Percentiles rank a stretch among this genome's conserved stretches.
phyloP scores from a whole-genome alignment of 2,113 vertebrate species.

The Atractosteus spatula region DNA sequence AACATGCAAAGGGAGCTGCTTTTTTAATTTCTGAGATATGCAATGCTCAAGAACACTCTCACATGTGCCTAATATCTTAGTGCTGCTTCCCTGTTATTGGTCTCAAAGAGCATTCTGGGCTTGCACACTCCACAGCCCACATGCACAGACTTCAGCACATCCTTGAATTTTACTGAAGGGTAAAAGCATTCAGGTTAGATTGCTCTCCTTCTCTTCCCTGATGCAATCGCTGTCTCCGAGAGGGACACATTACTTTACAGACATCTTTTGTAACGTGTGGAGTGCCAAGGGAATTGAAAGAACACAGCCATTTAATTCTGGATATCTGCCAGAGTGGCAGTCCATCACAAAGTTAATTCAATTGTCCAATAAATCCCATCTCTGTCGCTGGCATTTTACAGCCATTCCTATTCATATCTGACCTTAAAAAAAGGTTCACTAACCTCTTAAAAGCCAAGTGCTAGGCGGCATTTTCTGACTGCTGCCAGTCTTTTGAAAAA shows the following conservation, averaged over 20 bases:
- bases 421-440: not conserved
- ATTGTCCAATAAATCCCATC: slow-evolving; percentile 55
- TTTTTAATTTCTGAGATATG: too few species aligned
- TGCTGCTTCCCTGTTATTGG: too few species aligned
- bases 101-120: too few species aligned
- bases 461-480: not conserved
- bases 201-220: not conserved
- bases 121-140: too few species aligned
- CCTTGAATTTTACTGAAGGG: not conserved
- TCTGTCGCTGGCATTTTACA: slow-evolving; percentile 12
- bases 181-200: not conserved
- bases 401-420: not conserved
- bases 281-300: slow-evolving; percentile 58
- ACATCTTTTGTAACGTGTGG: not conserved
- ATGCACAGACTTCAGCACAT: not conserved
- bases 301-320: slow-evolving; percentile 53
- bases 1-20: too few species aligned
- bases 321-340: slow-evolving; percentile 42
- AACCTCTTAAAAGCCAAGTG: not conserved
- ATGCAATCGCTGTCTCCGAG: not conserved
- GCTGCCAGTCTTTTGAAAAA: too few species aligned
- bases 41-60: too few species aligned
- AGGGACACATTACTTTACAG: not conserved
- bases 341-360: slow-evolving; percentile 52
- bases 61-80: too few species aligned